Conservation (phyloP, 2,797 vertebrate genomes). For the Onychomys torridus region DNA sequence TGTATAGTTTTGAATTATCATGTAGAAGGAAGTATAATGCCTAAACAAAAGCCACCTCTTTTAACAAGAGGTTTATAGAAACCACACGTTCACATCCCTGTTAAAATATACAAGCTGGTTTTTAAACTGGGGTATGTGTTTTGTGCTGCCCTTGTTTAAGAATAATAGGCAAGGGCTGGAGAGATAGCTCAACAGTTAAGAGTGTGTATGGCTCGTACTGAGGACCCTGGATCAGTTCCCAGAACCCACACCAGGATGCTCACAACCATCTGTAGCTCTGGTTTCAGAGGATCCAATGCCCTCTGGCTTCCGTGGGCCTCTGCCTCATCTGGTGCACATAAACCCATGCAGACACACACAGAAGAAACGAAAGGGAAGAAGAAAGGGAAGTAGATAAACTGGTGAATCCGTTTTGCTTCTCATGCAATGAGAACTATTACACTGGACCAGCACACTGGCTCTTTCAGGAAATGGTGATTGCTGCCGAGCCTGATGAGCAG, state of each 20-base stretch:
- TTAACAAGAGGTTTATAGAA: constrained; percentile 15
- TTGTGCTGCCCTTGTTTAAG: background rate
- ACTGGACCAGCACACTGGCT: background rate
- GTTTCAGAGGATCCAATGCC: background rate
- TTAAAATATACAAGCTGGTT: background rate
- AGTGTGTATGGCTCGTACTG: background rate
- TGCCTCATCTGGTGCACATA: background rate
- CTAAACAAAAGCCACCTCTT: constrained; percentile 19
- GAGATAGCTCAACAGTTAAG: background rate
- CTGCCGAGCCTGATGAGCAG: background rate
- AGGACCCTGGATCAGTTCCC: background rate
- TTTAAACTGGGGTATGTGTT: background rate
- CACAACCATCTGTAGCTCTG: background rate
- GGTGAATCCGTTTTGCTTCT: background rate
- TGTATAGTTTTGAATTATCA: background rate
- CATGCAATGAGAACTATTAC: constrained; percentile 6
- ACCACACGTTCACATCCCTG: background rate
- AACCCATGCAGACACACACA: background rate
- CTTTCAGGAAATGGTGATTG: background rate
- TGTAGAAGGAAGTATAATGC: constrained; percentile 3
- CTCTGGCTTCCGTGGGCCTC: background rate
- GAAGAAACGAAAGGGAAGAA: background rate
- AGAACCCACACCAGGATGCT: background rate
- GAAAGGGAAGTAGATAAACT: background rate
- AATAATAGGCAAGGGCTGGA: background rate